phyloP scores from a whole-genome alignment of 2,888 invertebrate genomes.

The Cistogaster globosa region DNA sequence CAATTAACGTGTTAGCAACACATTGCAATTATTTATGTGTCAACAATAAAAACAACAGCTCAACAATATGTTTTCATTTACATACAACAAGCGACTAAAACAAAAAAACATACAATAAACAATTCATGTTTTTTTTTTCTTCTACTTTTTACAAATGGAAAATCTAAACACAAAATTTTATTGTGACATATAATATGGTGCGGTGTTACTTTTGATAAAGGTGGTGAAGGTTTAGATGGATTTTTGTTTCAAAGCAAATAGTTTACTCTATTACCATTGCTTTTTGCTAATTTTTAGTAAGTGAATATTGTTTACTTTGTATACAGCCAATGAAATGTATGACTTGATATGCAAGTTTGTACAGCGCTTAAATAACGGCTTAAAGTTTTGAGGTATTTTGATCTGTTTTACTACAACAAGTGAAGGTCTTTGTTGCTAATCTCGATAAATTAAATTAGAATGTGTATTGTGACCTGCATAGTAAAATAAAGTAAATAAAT shows the following conservation, averaged over 20 bases:
- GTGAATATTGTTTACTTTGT: neutral
- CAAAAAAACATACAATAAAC: conserved; percentile 49
- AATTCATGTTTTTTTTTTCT: conserved; percentile 44
- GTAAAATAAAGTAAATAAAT: conserved; percentile 1
- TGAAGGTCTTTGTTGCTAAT: too few species aligned
- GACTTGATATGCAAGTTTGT: too few species aligned
- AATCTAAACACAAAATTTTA: conserved; percentile 44
- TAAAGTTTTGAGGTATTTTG: too few species aligned
- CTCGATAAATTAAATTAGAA: too few species aligned
- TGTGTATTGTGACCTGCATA: neutral
- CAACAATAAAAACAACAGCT: conserved; percentile 34
- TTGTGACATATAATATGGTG: conserved; percentile 37
- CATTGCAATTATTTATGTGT: conserved; percentile 79
- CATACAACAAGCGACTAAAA: conserved; percentile 41
- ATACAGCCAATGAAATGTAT: too few species aligned
- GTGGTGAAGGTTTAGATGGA: conserved; percentile 8
- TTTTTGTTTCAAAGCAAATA: neutral
- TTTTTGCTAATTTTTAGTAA: conserved; percentile 9
- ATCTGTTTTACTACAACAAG: too few species aligned
- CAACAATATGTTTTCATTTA: conserved; percentile 58
- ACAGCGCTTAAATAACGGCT: too few species aligned
- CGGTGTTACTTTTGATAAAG: conserved; percentile 18
- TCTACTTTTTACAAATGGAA: conserved; percentile 13
- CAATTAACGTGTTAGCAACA: conserved; percentile 80
- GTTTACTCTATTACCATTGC: neutral